Percentiles rank a stretch among this genome's conserved stretches.
Conservation (phyloP, 2,113 vertebrate species). For the Rhea pennata region DNA sequence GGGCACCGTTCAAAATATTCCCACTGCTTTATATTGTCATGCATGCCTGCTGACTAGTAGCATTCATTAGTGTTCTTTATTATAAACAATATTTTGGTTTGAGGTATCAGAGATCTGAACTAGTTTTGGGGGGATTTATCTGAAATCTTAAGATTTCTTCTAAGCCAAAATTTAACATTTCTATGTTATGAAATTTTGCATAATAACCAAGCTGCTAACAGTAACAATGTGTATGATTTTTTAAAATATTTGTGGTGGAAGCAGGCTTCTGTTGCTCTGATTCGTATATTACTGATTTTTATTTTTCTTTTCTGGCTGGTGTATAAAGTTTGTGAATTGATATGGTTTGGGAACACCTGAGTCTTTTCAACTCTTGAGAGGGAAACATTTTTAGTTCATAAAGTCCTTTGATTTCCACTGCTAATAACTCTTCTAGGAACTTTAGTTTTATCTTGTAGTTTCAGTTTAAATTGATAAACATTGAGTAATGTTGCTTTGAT, state of each 20-base stretch:
- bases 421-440: not conserved
- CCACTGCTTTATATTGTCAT: not conserved
- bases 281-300: not conserved
- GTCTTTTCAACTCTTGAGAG: not conserved
- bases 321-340: not conserved
- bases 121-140: not conserved
- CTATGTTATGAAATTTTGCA: not conserved
- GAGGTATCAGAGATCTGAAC: not conserved
- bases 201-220: not conserved
- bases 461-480: not conserved
- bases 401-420: not conserved
- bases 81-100: not conserved
- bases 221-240: not conserved
- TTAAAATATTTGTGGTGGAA: slow-evolving; percentile 24
- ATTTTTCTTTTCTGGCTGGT: slow-evolving; percentile 3
- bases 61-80: not conserved
- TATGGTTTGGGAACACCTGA: not conserved
- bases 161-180: not conserved
- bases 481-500: not conserved
- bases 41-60: not conserved
- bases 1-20: not conserved
- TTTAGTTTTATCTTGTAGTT: not conserved
- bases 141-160: not conserved
- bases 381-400: not conserved
- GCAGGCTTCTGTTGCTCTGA: not conserved